Evolutionary conservation across 1,140 invertebrate species (phyloP), one percentile per base, ranked within the genome.

Genomic region (Condylostylus longicornis): DNA sequence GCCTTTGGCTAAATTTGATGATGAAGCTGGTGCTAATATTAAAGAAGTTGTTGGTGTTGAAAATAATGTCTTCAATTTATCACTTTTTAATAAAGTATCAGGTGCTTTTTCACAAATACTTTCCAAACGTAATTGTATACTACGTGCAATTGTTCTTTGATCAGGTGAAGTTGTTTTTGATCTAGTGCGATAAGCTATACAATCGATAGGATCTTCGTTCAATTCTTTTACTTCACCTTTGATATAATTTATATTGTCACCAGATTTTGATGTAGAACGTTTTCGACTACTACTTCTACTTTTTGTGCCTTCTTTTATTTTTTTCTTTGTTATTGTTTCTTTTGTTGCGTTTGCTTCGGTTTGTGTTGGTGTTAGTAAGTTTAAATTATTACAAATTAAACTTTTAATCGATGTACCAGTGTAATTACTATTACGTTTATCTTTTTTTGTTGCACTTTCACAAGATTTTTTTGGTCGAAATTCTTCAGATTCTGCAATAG

Each of bases 151-250:
- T 34, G 20, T 19, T 27, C 29, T 23, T 37, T 27, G n/a, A 37
- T 58, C 52, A 5, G 52, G 54, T 10, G 52, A 50, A 17, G 49
- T 34, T 22, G 54, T 58, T 29, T 58, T 58, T 10, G 56, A 59
- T n/a, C 56, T 54, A 10, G 56, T 59, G 21, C 56, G 51, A 44
- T 54, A 54, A 13, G 56, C 56, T 27, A 59, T 53, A 41, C 54
- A 59, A 41, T 58, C 55, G 17, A 45, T 43, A 9, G 29, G 25
- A 10, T 32, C 15, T 15, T 15, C 14, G 25, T 27, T 23, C 23
- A 33, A 21, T 22, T 18, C 18, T 15, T 6, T 28, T 31, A 35
- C 29, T 33, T 18, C 25, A 23, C 17, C 37, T 30, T 9, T 21
- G 4, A 20, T 18, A 27, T 5, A n/a, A 10, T 5, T 27, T 10